These are phyloP conservation scores for Hanleya hanleyi DNA, from an alignment of 2,888 invertebrate species.

Conservation along the genomic window DNA sequence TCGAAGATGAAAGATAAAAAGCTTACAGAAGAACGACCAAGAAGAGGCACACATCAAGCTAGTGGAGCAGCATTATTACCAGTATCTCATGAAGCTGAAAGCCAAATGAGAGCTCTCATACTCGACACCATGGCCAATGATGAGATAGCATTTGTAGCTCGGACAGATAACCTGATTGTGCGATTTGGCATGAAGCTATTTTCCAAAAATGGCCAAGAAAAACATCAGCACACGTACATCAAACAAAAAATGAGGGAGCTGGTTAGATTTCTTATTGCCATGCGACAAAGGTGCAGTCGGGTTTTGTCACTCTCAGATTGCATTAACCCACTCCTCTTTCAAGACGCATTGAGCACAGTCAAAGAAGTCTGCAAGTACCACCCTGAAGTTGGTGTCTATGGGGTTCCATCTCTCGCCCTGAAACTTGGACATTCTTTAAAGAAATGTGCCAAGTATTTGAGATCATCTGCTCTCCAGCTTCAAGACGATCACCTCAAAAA, in stretches of 20 bases:
- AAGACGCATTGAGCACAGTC: background rate
- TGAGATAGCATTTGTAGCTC: background rate
- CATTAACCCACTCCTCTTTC: background rate
- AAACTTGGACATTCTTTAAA: conserved; percentile 5
- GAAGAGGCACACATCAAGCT: background rate
- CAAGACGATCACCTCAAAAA: background rate
- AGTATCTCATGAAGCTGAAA: background rate
- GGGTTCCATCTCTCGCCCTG: background rate
- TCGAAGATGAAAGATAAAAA: background rate
- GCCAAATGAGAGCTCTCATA: background rate
- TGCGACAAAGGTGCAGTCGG: background rate
- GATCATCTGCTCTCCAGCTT: background rate
- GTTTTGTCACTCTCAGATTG: background rate
- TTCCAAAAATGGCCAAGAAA: background rate
- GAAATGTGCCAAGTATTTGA: too few relatives aligned
- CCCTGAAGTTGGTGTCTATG: background rate
- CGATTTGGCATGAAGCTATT: background rate
- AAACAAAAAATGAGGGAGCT: conserved; percentile 2
- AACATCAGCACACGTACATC: background rate
- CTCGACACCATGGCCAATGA: background rate
- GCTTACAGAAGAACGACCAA: background rate
- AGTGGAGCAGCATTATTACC: background rate
- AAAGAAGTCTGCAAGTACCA: too few relatives aligned
- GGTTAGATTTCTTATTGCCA: background rate
- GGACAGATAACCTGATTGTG: background rate